Conservation (phyloP, 92 coral and sea anemone species). For the Anthopleura xanthogrammica region DNA sequence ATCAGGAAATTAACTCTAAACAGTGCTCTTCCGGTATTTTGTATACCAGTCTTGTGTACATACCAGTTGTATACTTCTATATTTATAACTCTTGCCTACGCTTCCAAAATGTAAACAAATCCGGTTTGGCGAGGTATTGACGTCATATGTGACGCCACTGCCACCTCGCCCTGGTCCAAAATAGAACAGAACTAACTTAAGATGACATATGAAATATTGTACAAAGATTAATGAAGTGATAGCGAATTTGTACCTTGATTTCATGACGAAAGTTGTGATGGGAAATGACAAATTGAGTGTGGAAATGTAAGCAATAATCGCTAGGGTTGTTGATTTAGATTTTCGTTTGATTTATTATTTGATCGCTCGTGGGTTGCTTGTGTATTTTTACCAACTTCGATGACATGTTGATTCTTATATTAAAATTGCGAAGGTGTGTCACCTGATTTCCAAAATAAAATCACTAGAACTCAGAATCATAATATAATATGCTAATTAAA, state of each 20-base stretch:
- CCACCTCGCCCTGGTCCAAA: conserved; percentile 10
- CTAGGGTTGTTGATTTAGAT: background rate
- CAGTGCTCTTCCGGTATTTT: conserved; percentile 17
- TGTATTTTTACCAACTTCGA: background rate
- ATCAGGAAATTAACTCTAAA: background rate
- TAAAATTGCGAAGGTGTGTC: background rate
- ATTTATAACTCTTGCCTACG: conserved; percentile 15
- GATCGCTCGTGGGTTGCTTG: background rate
- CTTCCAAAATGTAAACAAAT: conserved; percentile 11
- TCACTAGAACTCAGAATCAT: too few relatives aligned
- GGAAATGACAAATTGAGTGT: conserved; percentile 1
- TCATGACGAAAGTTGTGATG: background rate
- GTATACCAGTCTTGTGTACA: background rate
- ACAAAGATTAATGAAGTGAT: conserved; percentile 3
- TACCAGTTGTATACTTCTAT: background rate
- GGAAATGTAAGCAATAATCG: conserved; percentile 1
- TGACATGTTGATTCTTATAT: background rate
- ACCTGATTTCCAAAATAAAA: too few relatives aligned
- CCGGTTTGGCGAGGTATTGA: conserved; percentile 14
- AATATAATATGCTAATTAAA: too few relatives aligned
- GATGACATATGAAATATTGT: conserved; percentile 15
- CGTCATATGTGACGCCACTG: conserved; percentile 23
- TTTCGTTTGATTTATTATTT: background rate
- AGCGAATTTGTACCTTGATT: background rate
- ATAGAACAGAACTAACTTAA: background rate